Conservation (phyloP, 2,888 invertebrate species). For the Parochlus steinenii region DNA sequence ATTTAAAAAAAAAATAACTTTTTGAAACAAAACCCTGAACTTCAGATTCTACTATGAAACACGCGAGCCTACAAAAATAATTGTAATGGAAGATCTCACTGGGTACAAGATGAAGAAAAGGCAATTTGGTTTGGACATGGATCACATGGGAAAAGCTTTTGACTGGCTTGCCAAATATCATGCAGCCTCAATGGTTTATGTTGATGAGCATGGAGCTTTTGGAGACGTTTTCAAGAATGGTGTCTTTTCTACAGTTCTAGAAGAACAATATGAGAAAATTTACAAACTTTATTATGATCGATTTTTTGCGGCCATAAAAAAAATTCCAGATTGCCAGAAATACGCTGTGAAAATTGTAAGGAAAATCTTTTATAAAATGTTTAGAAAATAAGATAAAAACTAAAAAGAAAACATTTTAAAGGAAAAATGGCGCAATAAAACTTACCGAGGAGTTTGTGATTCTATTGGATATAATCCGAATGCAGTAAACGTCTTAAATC, state of each 20-base stretch:
- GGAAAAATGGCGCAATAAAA: conserved; percentile 16
- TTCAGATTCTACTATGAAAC: conserved; percentile 2
- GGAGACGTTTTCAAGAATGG: background rate
- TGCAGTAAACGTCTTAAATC: conserved; percentile 30
- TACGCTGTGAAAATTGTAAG: background rate
- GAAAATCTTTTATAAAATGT: too few species aligned
- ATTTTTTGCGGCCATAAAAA: background rate
- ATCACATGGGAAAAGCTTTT: conserved; percentile 31
- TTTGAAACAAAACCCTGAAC: too few species aligned
- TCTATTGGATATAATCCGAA: conserved; percentile 18
- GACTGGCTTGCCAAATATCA: conserved; percentile 36
- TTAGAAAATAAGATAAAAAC: too few species aligned
- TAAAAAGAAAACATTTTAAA: too few species aligned
- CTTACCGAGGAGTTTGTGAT: conserved; percentile 19
- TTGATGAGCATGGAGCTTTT: conserved; percentile 23
- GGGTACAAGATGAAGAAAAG: conserved; percentile 33
- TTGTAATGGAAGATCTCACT: conserved; percentile 35
- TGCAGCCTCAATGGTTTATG: conserved; percentile 33
- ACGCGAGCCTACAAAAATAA: background rate
- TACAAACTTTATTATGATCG: background rate
- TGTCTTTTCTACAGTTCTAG: background rate
- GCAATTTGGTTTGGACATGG: conserved; percentile 31
- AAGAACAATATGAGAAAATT: background rate
- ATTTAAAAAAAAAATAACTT: too few species aligned
- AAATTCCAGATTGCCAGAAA: conserved; percentile 2